These are phyloP conservation scores for Dipodomys spectabilis DNA, from an alignment of 2,113 vertebrate species.

Conservation along the genomic window DNA sequence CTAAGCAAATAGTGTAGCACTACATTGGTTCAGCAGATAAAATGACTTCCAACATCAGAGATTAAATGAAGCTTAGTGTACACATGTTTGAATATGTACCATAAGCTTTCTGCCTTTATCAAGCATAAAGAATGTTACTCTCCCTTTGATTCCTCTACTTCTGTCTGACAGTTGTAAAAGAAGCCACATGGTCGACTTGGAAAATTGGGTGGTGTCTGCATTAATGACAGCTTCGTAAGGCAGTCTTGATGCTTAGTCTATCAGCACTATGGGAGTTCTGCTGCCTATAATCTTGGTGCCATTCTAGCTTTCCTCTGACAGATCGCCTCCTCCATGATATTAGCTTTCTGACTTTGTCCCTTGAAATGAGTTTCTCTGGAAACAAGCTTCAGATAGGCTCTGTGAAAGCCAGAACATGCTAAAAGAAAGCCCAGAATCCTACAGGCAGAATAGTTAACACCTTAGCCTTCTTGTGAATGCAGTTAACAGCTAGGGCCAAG, in stretches of 20 bases:
- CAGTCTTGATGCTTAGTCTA: not conserved
- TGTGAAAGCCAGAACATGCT: not conserved
- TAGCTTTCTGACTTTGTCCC: not conserved
- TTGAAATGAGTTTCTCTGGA: not conserved
- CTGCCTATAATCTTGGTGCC: not conserved
- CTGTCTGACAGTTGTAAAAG: not conserved
- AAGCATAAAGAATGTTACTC: not conserved
- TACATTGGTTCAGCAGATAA: not conserved
- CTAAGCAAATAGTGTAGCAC: not conserved
- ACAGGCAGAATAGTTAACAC: not conserved
- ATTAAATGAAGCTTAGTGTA: not conserved
- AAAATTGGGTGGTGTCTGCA: not conserved
- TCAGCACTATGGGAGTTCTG: not conserved
- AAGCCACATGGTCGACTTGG: not conserved
- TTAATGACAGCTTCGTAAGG: not conserved
- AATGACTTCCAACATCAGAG: not conserved
- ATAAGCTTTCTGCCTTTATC: not conserved
- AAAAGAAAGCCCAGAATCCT: not conserved
- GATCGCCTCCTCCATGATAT: not conserved
- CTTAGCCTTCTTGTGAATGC: not conserved
- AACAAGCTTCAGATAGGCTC: not conserved
- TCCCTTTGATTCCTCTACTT: not conserved
- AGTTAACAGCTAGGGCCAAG: not conserved
- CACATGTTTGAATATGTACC: not conserved
- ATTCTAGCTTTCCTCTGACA: rapidly evolving